Evolutionary conservation across 2,888 invertebrate species (phyloP).

Genomic region (Rhagonycha fulva): DNA sequence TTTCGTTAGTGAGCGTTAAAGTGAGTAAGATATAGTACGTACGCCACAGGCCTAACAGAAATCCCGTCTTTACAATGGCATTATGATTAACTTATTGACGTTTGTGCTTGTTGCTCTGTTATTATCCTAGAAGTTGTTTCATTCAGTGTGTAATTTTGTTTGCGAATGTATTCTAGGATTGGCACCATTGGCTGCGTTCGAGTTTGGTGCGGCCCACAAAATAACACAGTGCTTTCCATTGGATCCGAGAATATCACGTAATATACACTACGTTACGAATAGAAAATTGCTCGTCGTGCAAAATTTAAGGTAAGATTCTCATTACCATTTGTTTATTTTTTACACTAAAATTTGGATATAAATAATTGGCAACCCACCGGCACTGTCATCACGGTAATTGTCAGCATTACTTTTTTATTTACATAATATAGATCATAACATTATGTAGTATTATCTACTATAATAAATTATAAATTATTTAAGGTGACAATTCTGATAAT

Average conservation of each 20-base stretch:
- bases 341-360: neutral
- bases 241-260: slow-evolving; percentile 7
- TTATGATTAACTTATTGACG: neutral
- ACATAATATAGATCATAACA: too few species aligned
- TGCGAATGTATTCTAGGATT: slow-evolving; percentile 17
- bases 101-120: neutral
- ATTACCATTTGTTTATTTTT: neutral
- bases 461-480: too few species aligned
- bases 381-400: too few species aligned
- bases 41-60: neutral
- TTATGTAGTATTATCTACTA: too few species aligned
- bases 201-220: slow-evolving; percentile 6
- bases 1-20: neutral
- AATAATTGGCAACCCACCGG: too few species aligned
- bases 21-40: neutral
- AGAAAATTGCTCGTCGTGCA: neutral
- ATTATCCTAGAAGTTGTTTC: slow-evolving; percentile 19
- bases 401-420: too few species aligned
- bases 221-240: slow-evolving; percentile 1
- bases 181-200: slow-evolving; percentile 6
- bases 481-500: too few species aligned
- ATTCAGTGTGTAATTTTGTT: slow-evolving; percentile 20
- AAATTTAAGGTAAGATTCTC: neutral
- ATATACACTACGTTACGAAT: slow-evolving; percentile 14
- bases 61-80: neutral